phyloP scores from a whole-genome alignment of 2,888 invertebrate genomes.

The Poecilus cupreus region DNA sequence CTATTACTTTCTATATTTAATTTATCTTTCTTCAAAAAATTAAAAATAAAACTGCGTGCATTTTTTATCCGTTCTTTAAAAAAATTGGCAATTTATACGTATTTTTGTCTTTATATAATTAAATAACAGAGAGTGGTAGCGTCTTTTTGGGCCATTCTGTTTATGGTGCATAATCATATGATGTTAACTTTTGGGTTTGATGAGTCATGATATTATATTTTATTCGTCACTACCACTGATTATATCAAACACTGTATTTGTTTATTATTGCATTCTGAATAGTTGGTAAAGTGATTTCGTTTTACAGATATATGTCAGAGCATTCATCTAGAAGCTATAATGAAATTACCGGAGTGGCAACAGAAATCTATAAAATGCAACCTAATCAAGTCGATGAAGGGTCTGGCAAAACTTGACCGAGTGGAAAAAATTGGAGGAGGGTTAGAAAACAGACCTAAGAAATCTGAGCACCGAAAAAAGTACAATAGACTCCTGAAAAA shows the following conservation, averaged over 20 bases:
- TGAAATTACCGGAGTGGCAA: conserved; percentile 88
- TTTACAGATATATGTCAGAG: conserved; percentile 79
- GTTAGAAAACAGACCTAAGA: conserved; percentile 69
- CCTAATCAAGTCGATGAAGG: conserved; percentile 69
- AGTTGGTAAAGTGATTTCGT: not conserved
- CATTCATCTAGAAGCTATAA: conserved; percentile 82
- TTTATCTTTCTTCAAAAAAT: no score
- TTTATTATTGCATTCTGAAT: not conserved
- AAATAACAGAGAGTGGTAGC: no score
- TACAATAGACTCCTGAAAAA: conserved; percentile 74
- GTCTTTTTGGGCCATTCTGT: no score
- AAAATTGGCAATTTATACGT: no score
- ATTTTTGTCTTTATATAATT: no score
- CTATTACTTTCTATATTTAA: no score
- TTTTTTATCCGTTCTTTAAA: no score
- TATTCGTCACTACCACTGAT: conserved; percentile 34
- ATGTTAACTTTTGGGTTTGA: conserved; percentile 3
- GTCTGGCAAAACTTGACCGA: conserved; percentile 67
- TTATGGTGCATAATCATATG: not conserved
- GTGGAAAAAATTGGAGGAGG: conserved; percentile 65
- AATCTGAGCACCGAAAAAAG: conserved; percentile 73
- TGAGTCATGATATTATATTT: conserved; percentile 27
- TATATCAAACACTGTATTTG: not conserved
- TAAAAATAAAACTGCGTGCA: no score
- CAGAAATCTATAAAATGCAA: conserved; percentile 77